Evolutionary conservation across 1,140 invertebrate species (phyloP), one percentile per base, ranked within the genome.

Genomic region (Lasaia peninsularis): DNA sequence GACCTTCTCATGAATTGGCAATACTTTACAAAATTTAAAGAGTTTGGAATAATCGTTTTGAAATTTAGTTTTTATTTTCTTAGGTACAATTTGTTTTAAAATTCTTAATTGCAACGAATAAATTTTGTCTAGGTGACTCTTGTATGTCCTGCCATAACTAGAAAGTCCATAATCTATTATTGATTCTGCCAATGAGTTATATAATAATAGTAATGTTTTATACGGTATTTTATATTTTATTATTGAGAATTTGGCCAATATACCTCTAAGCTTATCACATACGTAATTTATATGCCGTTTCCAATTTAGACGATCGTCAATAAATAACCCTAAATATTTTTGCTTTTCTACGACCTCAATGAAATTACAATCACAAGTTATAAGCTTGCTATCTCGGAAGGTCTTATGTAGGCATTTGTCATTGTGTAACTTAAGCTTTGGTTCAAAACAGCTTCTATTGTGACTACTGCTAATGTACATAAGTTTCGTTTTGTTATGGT

Each of bases 291-390:
- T 62, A 14, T 65, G 67, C 7, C 56, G n/a, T 20, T 52, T 52
- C 63, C 63, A 65, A 14, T 62, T 69, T 3, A 65, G 28, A 21
- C 63, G 24, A 53, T 61, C 33, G 24, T 69, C 58, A 10, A 69
- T 61, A 3, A 62, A 11, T 16, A 65, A 34, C 11, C 60, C 63
- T 2, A 69, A 32, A 24, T 65, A 65, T 5, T 33, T 53, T 3
- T 66, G 59, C 14, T 51, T 60, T n/a, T n/a, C n/a, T n/a, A n/a
- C n/a, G n/a, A n/a, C n/a, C n/a, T n/a, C n/a, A n/a, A n/a, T n/a
- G n/a, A n/a, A n/a, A n/a, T n/a, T n/a, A n/a, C n/a, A n/a, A n/a
- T n/a, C n/a, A n/a, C n/a, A n/a, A n/a, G n/a, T 5, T 52, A 16
- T 8, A 63, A 59, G n/a, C n/a, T n/a, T n/a, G n/a, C n/a, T n/a